phyloP scores from a whole-genome alignment of 2,888 invertebrate genomes.

The Sussaba pulchella region DNA sequence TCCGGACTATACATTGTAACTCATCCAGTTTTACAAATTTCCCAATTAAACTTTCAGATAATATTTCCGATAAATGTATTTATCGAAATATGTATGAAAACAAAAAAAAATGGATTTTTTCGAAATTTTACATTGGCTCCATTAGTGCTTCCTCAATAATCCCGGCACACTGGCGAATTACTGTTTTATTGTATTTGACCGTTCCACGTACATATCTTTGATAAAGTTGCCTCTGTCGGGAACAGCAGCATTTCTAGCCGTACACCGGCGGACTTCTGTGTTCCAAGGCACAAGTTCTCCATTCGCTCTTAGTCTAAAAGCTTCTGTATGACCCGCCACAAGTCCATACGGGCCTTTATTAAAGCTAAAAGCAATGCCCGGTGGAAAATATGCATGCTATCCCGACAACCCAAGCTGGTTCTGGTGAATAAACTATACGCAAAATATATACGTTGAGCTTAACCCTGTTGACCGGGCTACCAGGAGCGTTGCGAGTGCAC shows the following conservation, averaged over 20 bases:
- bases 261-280: too few relatives aligned
- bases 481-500: conserved; percentile 3
- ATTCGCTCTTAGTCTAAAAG: conserved; percentile 42
- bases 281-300: neutral
- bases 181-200: too few relatives aligned
- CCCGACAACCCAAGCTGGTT: conserved; percentile 2
- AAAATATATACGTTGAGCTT: conserved; percentile 11
- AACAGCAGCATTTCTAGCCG: too few relatives aligned
- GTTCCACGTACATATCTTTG: conserved; percentile 49
- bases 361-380: conserved; percentile 48
- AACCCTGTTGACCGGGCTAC: conserved; percentile 25
- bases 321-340: conserved; percentile 50
- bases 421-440: conserved; percentile 35
- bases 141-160: too few relatives aligned
- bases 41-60: too few relatives aligned
- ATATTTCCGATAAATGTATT: too few relatives aligned
- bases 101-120: too few relatives aligned
- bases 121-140: too few relatives aligned
- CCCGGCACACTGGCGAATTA: too few relatives aligned
- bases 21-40: too few relatives aligned
- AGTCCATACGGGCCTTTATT: conserved; percentile 37
- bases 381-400: conserved; percentile 30
- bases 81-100: too few relatives aligned
- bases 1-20: too few relatives aligned
- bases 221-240: conserved; percentile 28